Evolutionary conservation across 2,113 vertebrate genomes (phyloP).

Genomic region (Xiphorhynchus elegans): DNA sequence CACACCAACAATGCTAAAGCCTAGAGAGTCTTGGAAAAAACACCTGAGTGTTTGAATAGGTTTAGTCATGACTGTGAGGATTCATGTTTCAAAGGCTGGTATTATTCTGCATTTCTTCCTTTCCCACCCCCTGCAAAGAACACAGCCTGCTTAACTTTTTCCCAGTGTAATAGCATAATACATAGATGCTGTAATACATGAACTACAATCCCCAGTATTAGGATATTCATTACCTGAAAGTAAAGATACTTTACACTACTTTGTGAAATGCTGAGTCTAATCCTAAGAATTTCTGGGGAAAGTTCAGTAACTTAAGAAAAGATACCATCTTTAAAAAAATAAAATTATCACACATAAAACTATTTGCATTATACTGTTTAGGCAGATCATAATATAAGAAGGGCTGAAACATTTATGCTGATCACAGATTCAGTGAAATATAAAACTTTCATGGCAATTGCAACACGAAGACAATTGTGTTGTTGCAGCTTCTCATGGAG

Average conservation of each 20-base stretch:
- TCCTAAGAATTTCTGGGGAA: neutral
- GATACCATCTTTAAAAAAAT: neutral
- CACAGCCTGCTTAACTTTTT: neutral
- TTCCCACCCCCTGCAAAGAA: neutral
- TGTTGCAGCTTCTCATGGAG: neutral
- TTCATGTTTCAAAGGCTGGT: slow-evolving; percentile 29
- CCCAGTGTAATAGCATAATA: neutral
- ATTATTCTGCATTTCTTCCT: slow-evolving; percentile 1
- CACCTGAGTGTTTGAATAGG: slow-evolving; percentile 32
- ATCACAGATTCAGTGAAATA: neutral
- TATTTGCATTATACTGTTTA: neutral
- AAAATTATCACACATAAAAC: neutral
- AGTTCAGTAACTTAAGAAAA: neutral
- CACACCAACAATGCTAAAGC: neutral
- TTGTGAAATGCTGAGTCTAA: neutral
- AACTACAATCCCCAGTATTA: neutral
- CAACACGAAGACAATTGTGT: neutral
- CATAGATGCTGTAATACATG: neutral
- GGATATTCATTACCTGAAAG: neutral
- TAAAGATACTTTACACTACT: neutral
- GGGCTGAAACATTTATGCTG: neutral
- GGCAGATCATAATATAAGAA: neutral
- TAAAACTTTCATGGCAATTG: neutral
- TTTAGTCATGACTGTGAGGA: slow-evolving; percentile 19
- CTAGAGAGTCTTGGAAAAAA: neutral